phyloP scores from a whole-genome alignment of 2,113 vertebrate species.

The Dicrurus megarhynchus region DNA sequence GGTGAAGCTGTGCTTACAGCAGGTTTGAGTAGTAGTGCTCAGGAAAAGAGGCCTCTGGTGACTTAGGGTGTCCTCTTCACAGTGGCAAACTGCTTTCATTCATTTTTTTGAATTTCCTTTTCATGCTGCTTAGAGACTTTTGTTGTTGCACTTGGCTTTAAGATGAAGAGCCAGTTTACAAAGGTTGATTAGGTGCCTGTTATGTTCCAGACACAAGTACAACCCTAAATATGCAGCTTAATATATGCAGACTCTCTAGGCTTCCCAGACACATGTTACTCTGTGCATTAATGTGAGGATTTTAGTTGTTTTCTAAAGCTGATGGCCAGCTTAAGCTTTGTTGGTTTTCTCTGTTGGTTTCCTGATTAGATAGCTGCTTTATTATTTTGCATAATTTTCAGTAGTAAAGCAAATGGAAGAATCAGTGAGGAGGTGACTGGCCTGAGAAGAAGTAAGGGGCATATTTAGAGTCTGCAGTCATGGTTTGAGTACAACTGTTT shows the following conservation, averaged over 20 bases:
- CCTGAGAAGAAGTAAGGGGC: neutral
- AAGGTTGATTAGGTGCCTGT: slow-evolving; percentile 42
- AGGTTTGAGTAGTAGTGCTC: neutral
- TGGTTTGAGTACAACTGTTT: slow-evolving; percentile 1
- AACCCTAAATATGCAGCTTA: slow-evolving; percentile 4
- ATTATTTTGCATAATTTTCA: neutral
- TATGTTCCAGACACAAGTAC: slow-evolving; percentile 29
- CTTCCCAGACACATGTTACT: neutral
- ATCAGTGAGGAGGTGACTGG: neutral
- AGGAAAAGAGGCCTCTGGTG: neutral
- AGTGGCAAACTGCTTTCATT: neutral
- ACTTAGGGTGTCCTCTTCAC: neutral
- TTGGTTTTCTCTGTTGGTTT: slow-evolving; percentile 11
- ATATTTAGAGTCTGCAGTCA: neutral
- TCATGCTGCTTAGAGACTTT: slow-evolving; percentile 21
- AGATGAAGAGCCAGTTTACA: slow-evolving; percentile 39
- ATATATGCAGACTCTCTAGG: slow-evolving; percentile 2
- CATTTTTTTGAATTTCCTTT: neutral
- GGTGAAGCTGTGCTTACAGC: neutral
- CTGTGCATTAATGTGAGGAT: neutral
- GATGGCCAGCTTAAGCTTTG: neutral
- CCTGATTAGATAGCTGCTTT: neutral
- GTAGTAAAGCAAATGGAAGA: neutral
- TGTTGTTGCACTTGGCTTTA: slow-evolving; percentile 35
- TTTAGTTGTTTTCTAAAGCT: slow-evolving; percentile 4